Conservation (phyloP, 2,113 vertebrate genomes). For the Oenanthe melanoleuca region DNA sequence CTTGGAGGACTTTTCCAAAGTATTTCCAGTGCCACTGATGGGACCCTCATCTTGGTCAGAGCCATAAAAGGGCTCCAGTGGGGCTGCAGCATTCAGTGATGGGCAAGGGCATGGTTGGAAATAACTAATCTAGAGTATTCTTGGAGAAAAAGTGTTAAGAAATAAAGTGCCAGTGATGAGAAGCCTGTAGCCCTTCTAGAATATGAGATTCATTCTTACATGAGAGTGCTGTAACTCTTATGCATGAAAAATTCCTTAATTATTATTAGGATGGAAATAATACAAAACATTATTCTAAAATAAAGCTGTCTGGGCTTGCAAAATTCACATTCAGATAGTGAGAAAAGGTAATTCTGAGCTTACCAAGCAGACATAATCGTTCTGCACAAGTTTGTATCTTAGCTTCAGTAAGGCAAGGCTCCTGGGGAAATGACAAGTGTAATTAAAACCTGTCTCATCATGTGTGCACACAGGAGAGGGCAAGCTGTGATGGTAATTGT, state of each 20-base stretch:
- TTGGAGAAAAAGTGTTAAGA: not conserved
- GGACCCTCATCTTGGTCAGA: not conserved
- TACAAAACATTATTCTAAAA: not conserved
- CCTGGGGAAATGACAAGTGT: constrained; percentile 44
- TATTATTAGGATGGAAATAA: not conserved
- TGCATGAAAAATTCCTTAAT: not conserved
- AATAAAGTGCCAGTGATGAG: not conserved
- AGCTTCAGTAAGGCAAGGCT: not conserved
- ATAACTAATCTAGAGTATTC: not conserved
- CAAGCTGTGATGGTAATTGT: constrained; percentile 38
- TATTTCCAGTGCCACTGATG: not conserved
- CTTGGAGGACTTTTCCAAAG: not conserved
- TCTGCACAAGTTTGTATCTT: not conserved
- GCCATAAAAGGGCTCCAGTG: not conserved
- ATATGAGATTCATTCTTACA: not conserved
- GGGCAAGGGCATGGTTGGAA: not conserved
- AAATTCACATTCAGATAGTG: not conserved
- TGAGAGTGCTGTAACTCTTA: not conserved
- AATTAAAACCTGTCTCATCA: constrained; percentile 55
- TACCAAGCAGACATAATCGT: not conserved
- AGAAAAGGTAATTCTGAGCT: not conserved
- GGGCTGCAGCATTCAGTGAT: not conserved
- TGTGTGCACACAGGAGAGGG: not conserved
- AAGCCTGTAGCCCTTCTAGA: not conserved
- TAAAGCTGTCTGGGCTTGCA: not conserved